Percentiles rank a stretch among this genome's conserved stretches.
Evolutionary conservation across 2,113 vertebrate genomes (phyloP).

Genomic region (Nematolebias whitei): DNA sequence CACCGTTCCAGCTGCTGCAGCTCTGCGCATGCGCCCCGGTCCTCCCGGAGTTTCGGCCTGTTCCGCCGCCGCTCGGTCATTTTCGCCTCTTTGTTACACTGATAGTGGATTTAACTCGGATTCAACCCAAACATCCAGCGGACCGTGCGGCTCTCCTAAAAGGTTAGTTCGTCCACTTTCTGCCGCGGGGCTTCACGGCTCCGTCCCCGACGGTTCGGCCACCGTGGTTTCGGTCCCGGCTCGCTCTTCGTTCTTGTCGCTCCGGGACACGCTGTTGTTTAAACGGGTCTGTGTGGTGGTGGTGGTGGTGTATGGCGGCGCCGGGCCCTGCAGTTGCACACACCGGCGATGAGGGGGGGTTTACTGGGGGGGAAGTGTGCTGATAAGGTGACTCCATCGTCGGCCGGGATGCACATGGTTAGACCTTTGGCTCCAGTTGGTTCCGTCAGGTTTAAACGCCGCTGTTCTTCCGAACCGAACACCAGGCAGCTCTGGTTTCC

Average conservation of each 20-base stretch:
- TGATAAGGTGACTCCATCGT: constrained; percentile 26
- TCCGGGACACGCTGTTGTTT: constrained; percentile 78
- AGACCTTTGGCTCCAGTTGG: constrained; percentile 40
- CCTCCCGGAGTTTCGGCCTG: constrained; percentile 81
- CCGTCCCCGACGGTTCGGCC: constrained; percentile 22
- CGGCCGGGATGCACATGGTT: constrained; percentile 51
- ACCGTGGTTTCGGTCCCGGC: constrained; percentile 48
- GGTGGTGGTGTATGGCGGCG: constrained; percentile 66
- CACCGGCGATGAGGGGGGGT: constrained; percentile 55
- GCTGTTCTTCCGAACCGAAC: constrained; percentile 44
- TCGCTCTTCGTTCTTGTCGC: constrained; percentile 57
- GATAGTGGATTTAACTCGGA: constrained; percentile 85
- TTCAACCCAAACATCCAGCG: constrained; percentile 75
- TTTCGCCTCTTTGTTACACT: constrained; percentile 88
- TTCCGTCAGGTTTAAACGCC: constrained; percentile 58
- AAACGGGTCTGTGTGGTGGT: constrained; percentile 63
- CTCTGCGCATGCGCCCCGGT: constrained; percentile 76
- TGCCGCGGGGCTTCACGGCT: constrained; percentile 8
- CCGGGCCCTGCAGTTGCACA: constrained; percentile 78
- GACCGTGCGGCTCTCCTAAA: constrained; percentile 69
- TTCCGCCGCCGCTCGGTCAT: constrained; percentile 83
- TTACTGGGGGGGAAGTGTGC: constrained; percentile 58
- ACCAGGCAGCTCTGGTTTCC: constrained; percentile 56
- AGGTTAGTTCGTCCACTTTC: constrained; percentile 74
- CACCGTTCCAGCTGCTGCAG: neutral